Conservation (phyloP, 2,113 vertebrate genomes). For the Calyptommatus sinebrachiatus region DNA sequence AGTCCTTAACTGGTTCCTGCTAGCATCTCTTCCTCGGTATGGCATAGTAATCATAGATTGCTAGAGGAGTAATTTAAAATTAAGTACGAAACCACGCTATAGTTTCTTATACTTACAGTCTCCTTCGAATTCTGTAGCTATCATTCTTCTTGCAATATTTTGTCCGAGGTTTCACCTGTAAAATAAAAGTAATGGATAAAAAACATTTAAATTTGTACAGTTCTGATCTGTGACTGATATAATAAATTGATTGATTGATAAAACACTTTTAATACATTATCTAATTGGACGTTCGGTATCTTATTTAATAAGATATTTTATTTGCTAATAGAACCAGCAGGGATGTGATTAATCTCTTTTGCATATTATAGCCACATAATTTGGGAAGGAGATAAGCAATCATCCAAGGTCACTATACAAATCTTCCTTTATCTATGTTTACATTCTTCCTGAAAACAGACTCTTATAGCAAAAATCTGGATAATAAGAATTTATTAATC, state of each 20-base stretch:
- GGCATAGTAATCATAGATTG: background rate
- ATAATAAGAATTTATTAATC: no score
- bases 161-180: conserved; percentile 44
- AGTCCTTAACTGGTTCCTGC: no score
- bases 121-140: conserved; percentile 27
- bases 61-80: background rate
- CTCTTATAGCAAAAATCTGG: no score
- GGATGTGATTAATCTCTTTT: background rate
- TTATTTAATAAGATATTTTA: background rate
- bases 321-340: background rate
- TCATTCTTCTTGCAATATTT: conserved; percentile 40
- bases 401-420: background rate
- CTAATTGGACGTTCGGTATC: background rate
- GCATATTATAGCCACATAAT: background rate
- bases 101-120: conserved; percentile 41
- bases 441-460: no score
- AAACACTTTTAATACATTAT: background rate
- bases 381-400: background rate
- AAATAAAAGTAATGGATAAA: conserved; percentile 29
- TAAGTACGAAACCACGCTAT: background rate
- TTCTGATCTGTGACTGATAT: no score
- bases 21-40: no score
- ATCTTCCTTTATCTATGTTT: no score
- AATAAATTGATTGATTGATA: background rate
- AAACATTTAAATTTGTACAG: no score